Conservation (phyloP, 2,888 invertebrate genomes). For the Tuta absoluta region DNA sequence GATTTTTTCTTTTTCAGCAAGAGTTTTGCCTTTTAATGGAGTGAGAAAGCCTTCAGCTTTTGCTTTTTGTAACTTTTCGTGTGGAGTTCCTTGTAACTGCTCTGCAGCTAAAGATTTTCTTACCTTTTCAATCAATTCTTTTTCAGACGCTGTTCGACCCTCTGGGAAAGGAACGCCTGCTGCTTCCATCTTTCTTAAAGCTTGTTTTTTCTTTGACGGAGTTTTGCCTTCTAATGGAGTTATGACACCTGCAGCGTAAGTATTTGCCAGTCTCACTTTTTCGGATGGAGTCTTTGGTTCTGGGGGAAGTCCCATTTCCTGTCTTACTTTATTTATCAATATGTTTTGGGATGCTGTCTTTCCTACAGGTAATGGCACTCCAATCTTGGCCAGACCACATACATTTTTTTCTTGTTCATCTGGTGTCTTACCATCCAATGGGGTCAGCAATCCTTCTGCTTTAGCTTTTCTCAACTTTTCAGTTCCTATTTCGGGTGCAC, state of each 20-base stretch:
- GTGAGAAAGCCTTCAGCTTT: constrained; percentile 38
- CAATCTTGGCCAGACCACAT: constrained; percentile 1
- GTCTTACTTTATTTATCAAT: constrained; percentile 36
- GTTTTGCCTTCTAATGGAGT: constrained; percentile 46
- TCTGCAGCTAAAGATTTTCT: not conserved
- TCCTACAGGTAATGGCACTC: constrained; percentile 41
- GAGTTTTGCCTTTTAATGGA: constrained; percentile 28
- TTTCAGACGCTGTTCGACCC: constrained; percentile 44
- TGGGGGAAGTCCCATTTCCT: constrained; percentile 40
- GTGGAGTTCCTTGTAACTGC: constrained; percentile 18
- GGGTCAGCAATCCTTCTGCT: constrained; percentile 41
- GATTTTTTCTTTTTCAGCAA: not conserved
- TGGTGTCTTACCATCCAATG: constrained; percentile 44
- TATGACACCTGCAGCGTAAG: constrained; percentile 38
- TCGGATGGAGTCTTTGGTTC: constrained; percentile 39
- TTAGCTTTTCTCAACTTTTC: constrained; percentile 37
- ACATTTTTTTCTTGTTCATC: constrained; percentile 42
- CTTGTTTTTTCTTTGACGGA: constrained; percentile 27
- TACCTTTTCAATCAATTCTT: constrained; percentile 37
- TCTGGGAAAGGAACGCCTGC: constrained; percentile 43
- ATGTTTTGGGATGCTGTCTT: constrained; percentile 51
- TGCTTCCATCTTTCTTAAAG: constrained; percentile 36
- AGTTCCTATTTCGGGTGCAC: constrained; percentile 27
- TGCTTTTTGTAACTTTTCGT: constrained; percentile 36
- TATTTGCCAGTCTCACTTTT: constrained; percentile 32